Evolutionary conservation across 1,140 invertebrate genomes (phyloP).

Genomic region (Cyclina sinensis): DNA sequence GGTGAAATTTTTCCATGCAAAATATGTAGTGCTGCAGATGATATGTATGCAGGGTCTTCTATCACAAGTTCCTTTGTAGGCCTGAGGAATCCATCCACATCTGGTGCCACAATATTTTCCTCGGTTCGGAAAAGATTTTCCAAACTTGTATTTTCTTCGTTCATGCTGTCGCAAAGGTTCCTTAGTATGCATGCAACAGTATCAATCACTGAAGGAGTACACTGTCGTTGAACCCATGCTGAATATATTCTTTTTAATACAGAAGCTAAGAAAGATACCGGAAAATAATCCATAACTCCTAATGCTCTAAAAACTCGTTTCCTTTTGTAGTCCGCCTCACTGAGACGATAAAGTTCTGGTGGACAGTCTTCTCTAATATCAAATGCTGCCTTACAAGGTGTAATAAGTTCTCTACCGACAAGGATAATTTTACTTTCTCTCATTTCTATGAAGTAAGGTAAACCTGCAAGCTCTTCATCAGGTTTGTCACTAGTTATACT

Average conservation of each 20-base stretch:
- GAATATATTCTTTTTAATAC: not conserved
- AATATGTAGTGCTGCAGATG: constrained; percentile 48
- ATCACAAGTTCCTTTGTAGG: constrained; percentile 62
- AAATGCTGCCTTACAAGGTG: constrained; percentile 60
- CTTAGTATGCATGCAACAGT: too few species aligned
- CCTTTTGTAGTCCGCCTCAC: too few species aligned
- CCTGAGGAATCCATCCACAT: constrained; percentile 30
- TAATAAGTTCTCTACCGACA: constrained; percentile 41
- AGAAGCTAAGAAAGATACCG: not conserved
- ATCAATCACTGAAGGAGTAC: too few species aligned
- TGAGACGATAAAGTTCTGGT: constrained; percentile 58
- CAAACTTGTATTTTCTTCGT: too few species aligned
- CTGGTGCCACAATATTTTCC: too few species aligned
- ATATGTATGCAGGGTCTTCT: constrained; percentile 56
- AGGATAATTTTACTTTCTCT: constrained; percentile 25
- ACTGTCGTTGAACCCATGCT: too few species aligned
- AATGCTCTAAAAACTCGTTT: constrained; percentile 8
- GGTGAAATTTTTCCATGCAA: constrained; percentile 65
- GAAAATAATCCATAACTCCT: constrained; percentile 53
- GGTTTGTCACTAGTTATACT: too few species aligned
- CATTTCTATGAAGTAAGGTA: not conserved
- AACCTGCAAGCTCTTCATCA: not conserved
- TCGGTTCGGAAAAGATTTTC: too few species aligned
- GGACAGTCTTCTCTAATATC: constrained; percentile 45
- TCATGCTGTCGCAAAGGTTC: too few species aligned